Percentiles rank a stretch among this genome's conserved stretches.
These are phyloP conservation scores for Zhuqinia jingwanae DNA, from an alignment of 2,888 invertebrate genomes.

Conservation along the genomic window DNA sequence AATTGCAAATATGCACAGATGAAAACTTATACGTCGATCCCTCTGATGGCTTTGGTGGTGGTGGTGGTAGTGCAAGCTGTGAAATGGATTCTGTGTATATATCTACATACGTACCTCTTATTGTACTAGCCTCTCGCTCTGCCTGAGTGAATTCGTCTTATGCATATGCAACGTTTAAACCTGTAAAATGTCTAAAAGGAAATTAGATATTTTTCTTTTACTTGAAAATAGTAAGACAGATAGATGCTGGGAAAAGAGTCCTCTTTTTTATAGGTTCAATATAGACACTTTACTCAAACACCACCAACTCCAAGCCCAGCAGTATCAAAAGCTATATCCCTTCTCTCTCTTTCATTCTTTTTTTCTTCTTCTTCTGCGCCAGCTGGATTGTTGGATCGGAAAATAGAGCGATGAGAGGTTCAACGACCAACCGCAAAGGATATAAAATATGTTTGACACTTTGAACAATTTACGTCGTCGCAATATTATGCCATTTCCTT, in stretches of 20 bases:
- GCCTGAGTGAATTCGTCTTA: background rate
- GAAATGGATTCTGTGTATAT: too few relatives aligned
- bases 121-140: background rate
- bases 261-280: too few relatives aligned
- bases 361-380: conserved; percentile 5
- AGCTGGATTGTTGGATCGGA: conserved; percentile 55
- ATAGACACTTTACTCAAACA: background rate
- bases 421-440: conserved; percentile 67
- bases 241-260: background rate
- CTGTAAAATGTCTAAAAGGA: background rate
- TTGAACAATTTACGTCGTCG: conserved; percentile 67
- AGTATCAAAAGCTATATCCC: background rate
- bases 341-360: background rate
- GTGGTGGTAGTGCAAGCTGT: background rate
- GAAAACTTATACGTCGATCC: conserved; percentile 12
- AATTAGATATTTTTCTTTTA: conserved; percentile 7
- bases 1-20: conserved; percentile 10
- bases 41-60: background rate
- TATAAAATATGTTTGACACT: conserved; percentile 71
- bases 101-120: background rate
- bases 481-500: conserved; percentile 70
- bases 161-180: background rate
- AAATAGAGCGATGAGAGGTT: conserved; percentile 67
- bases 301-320: too few relatives aligned
- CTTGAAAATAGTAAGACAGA: conserved; percentile 9